A percentile compares a stretch with the other conserved stretches of the same genome.
phyloP scores from a whole-genome alignment of 2,113 vertebrate species.

The Enhydra lutris region DNA sequence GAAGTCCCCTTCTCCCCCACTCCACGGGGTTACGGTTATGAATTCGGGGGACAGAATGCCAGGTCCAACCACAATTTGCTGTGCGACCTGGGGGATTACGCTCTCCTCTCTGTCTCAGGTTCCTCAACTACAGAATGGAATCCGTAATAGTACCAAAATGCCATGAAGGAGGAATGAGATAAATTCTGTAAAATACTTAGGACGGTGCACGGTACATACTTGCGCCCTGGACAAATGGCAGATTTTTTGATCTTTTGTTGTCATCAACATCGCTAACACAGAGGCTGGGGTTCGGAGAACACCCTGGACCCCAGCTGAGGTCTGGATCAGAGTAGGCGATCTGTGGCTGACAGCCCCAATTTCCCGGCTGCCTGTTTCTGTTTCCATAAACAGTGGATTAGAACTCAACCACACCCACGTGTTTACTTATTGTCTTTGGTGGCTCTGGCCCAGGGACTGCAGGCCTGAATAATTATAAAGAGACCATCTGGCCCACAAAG shows the following conservation, averaged over 20 bases:
- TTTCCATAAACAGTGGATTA: neutral
- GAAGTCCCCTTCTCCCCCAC: too few species aligned
- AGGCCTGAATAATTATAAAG: neutral
- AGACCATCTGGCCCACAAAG: neutral
- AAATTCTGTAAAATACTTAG: neutral
- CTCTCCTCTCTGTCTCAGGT: neutral
- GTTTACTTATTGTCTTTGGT: neutral
- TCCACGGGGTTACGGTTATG: fast-evolving
- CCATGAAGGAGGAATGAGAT: neutral
- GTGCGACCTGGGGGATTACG: neutral
- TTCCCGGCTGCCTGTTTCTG: fast-evolving
- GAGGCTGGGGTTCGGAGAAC: neutral
- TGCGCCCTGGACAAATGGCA: neutral
- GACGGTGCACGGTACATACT: neutral
- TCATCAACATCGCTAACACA: neutral
- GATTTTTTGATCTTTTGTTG: neutral
- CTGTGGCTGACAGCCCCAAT: fast-evolving
- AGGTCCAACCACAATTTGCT: neutral
- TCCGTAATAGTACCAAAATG: neutral
- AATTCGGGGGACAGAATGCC: neutral
- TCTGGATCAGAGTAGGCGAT: neutral
- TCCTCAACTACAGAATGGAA: neutral
- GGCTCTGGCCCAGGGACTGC: neutral
- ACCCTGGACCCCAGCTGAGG: neutral
- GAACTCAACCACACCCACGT: neutral